These are phyloP conservation scores for Podotricha telesiphe DNA, from an alignment of 2,888 invertebrate genomes.

Conservation along the genomic window DNA sequence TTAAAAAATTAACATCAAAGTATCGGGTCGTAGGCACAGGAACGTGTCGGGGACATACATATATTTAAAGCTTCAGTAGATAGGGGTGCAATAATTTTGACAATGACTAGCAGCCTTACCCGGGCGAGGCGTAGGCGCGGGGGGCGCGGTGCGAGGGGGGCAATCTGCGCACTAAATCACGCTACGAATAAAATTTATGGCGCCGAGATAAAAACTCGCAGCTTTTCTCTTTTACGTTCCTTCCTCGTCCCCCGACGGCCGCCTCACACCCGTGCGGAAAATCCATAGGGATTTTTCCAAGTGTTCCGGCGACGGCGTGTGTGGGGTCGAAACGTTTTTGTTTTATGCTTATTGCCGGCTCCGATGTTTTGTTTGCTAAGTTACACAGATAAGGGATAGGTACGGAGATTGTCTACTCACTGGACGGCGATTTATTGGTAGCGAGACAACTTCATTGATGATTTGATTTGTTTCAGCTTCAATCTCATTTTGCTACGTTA, in stretches of 20 bases:
- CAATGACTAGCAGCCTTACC: slow-evolving; percentile 84
- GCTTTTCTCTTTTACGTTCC: slow-evolving; percentile 85
- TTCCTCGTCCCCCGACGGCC: slow-evolving; percentile 70
- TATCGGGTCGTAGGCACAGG: slow-evolving; percentile 75
- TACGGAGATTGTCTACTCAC: slow-evolving; percentile 68
- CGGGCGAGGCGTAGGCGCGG: slow-evolving; percentile 81
- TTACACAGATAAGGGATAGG: slow-evolving; percentile 77
- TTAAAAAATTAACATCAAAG: slow-evolving; percentile 59
- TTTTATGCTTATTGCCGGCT: slow-evolving; percentile 82
- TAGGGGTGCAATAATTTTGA: slow-evolving; percentile 85
- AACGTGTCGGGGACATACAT: slow-evolving; percentile 82
- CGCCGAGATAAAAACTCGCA: slow-evolving; percentile 85
- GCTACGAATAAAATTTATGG: slow-evolving; percentile 85
- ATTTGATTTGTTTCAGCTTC: not conserved
- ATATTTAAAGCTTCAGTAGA: slow-evolving; percentile 83
- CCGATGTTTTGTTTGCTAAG: slow-evolving; percentile 81
- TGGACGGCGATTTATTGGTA: slow-evolving; percentile 54
- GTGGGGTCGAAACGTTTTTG: slow-evolving; percentile 83
- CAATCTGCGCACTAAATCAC: slow-evolving; percentile 85
- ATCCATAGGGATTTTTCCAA: slow-evolving; percentile 84
- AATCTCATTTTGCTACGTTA: not conserved
- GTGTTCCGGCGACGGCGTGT: slow-evolving; percentile 81
- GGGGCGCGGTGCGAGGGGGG: slow-evolving; percentile 73
- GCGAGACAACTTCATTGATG: slow-evolving; percentile 34
- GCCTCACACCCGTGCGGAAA: slow-evolving; percentile 75